Base-by-base conservation (phyloP, 2,797 vertebrate genomes). In the Avahi laniger region DNA sequence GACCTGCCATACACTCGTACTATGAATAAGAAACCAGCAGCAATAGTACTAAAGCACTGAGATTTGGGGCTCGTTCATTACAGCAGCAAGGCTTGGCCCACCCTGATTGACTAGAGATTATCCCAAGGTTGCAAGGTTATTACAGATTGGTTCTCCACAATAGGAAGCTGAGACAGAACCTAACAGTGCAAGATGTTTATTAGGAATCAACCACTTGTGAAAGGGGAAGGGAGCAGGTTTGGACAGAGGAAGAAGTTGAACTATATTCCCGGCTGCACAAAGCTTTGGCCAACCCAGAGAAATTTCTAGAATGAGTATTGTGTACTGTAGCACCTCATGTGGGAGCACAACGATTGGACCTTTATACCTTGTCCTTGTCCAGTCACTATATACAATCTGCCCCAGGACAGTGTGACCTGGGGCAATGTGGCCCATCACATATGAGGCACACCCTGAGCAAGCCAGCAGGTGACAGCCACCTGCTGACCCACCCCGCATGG, bases 401-500 rank as follows among this genome's bases (percentile, higher is more conserved):
- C 18, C 30, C 2, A 12, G 15, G 20, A 35, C 18, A 41, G 52
- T 54, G 52, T 14, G 72, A n/a, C 11, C 7, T 26, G 28, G 59
- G 35, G n/a, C 43, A 84, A 4, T 13, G 33, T 11, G 14, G 8
- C 33, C 33, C 9, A 30, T 61, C 22, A 11, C 30, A 2, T 20
- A 35, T 30, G 22, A 13, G 43, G 15, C n/a, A 54, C 57, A 26
- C 28, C 9, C 35, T 12, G 18, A 24, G 17, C 5, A 4, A 72
- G 75, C 35, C 6, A 11, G 46, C 86, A 38, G 46, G 26, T 5
- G 13, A n/a, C 11, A 50, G 30, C 52, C 50, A 46, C 24, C 76
- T 70, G 50, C 4, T 2, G 69, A 59, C 43, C 12, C 11, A 46
- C n/a, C 26, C 20, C 4, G 0, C 4, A 2, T 5, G 54, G 54